phyloP scores from a whole-genome alignment of 35 echinoderm and acorn worm species.

The Ophiothrix spiculata region DNA sequence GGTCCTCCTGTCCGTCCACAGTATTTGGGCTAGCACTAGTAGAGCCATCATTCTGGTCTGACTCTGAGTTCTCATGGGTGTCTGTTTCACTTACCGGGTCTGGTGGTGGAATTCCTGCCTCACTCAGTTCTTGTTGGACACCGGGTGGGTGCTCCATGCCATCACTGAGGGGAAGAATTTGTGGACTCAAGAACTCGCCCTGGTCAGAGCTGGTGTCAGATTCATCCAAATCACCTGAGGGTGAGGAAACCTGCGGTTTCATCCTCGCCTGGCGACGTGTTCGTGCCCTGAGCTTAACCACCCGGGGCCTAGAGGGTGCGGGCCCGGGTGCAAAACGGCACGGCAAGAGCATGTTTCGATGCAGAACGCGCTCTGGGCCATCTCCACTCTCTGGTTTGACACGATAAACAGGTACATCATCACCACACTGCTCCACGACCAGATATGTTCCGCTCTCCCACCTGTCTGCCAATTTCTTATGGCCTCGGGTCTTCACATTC shows the following conservation, averaged over 20 bases:
- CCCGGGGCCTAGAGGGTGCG: neutral
- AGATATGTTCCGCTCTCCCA: slow-evolving; percentile 40
- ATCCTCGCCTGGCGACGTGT: neutral
- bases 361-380: slow-evolving; percentile 30
- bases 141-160: too few species aligned
- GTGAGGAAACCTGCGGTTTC: neutral
- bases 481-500: slow-evolving; percentile 48
- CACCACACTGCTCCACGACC: slow-evolving; percentile 5
- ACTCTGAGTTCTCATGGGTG: too few species aligned
- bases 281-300: neutral
- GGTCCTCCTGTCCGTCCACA: too few species aligned
- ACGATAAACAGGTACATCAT: slow-evolving; percentile 43
- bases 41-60: too few species aligned
- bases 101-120: too few species aligned
- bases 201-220: neutral
- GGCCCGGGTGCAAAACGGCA: neutral
- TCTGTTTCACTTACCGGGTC: too few species aligned
- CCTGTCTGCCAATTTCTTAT: slow-evolving; percentile 52
- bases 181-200: too few species aligned
- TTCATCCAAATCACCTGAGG: neutral
- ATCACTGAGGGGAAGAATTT: too few species aligned
- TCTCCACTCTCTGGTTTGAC: slow-evolving; percentile 47
- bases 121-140: too few species aligned
- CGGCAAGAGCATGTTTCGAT: neutral
- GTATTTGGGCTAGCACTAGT: too few species aligned